Conservation (phyloP, 2,797 vertebrate species). For the Anguilla obscura region DNA sequence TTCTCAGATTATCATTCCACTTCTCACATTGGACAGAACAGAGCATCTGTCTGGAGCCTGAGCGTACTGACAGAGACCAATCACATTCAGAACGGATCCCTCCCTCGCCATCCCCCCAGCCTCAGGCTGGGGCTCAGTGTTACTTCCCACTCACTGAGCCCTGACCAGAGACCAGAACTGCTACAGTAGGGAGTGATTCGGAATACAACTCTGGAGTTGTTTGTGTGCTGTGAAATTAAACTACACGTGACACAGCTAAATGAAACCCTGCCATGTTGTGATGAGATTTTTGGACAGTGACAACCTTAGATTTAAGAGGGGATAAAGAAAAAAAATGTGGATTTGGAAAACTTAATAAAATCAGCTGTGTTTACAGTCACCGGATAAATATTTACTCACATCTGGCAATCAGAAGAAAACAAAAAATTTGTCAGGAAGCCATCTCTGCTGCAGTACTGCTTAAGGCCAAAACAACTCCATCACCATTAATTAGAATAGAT, state of each 20-base stretch:
- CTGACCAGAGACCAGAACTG: too few relatives aligned
- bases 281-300: slow-evolving; percentile 32
- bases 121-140: too few relatives aligned
- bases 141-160: too few relatives aligned
- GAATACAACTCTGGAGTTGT: background rate
- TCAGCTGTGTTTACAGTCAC: slow-evolving; percentile 1
- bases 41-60: background rate
- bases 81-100: background rate
- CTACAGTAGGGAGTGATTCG: background rate
- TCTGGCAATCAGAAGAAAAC: background rate
- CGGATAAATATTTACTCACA: background rate
- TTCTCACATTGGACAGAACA: background rate
- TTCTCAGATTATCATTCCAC: slow-evolving; percentile 1
- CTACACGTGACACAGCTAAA: slow-evolving; percentile 45
- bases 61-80: background rate
- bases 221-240: background rate
- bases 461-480: background rate
- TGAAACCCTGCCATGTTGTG: slow-evolving; percentile 47
- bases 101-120: too few relatives aligned
- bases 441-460: background rate
- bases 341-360: slow-evolving; percentile 17
- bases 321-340: slow-evolving; percentile 42
- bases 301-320: slow-evolving; percentile 47
- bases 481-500: background rate
- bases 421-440: background rate